Evolutionary conservation across 2,888 invertebrate species (phyloP), one percentile per base, ranked within the genome.

Genomic region (Hofmannophila pseudospretella): DNA sequence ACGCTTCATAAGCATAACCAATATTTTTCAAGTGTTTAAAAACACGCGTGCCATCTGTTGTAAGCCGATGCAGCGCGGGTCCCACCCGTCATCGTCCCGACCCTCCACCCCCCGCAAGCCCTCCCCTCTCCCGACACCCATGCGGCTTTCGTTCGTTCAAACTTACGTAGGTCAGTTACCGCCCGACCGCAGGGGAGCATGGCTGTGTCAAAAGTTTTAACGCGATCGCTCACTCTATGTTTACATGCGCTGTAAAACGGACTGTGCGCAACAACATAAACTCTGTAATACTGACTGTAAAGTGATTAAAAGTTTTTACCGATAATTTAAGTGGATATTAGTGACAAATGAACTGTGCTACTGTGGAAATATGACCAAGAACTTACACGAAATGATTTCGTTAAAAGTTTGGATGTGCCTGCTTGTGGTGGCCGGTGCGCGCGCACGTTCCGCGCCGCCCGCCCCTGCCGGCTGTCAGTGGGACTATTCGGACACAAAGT

Each of bases 391-490:
- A 77, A 86, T 86, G 86, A 62, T 79, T 85, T 79, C 70, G 75
- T 78, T 85, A 75, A 86, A 86, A 86, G 78, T 85, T 85, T 85
- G 79, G 85, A 80, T 86, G 69, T 86, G 77, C 75, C 77, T 82
- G 65, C 63, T 71, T 45, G 56, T 76, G 64, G 67, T 79, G 74
- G 71, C 66, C 53, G 75, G 75, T 85, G 86, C 86, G 86, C 86
- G 85, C 86, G 86, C 85, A 85, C 79, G 79, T 37, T 70, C 84
- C 49, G 85, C 82, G 76, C 84, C 81, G 78, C 85, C 86, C 79
- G 89, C 91, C 62, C 93, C 93, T 54, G 88, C 87, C 73, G 93
- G 92, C 72, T 94, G 94, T 88, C 90, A 91, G 69, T 93, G 93
- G 94, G 89, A 89, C 73, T 85, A 87, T 69, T 82, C 87, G 67